Conservation (phyloP, 2,888 invertebrate genomes). For the Leucozona laternaria region DNA sequence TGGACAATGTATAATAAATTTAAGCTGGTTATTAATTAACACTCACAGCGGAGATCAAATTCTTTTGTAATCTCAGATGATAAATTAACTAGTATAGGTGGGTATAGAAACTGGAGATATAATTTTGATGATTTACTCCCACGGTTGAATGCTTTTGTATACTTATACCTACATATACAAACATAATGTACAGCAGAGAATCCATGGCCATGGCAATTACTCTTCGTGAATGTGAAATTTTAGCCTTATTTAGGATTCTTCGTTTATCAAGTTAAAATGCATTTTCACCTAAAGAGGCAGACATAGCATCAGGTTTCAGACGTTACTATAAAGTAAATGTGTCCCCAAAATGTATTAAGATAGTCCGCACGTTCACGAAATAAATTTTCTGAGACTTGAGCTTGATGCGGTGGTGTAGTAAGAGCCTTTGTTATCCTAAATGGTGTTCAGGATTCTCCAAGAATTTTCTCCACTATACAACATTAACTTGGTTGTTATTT, state of each 20-base stretch:
- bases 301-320: constrained; percentile 42
- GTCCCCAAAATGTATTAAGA: constrained; percentile 15
- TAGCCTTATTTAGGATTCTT: neutral
- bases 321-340: constrained; percentile 18
- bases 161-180: neutral
- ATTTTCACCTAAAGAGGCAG: neutral
- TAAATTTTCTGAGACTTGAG: constrained; percentile 45
- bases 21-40: constrained; percentile 51
- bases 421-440: constrained; percentile 44
- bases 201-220: constrained; percentile 31
- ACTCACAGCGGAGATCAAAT: constrained; percentile 18
- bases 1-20: neutral
- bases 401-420: constrained; percentile 2
- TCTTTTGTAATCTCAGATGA: constrained; percentile 37
- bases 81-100: constrained; percentile 47
- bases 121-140: constrained; percentile 61
- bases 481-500: constrained; percentile 30
- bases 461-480: neutral
- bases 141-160: constrained; percentile 7
- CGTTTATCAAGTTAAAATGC: neutral
- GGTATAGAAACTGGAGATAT: neutral
- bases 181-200: no score
- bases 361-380: constrained; percentile 30
- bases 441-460: constrained; percentile 19
- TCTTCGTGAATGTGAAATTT: constrained; percentile 28